Evolutionary conservation across 2,113 vertebrate species (phyloP), one percentile per base, ranked within the genome.

Genomic region (Melanotaenia duboulayi): DNA sequence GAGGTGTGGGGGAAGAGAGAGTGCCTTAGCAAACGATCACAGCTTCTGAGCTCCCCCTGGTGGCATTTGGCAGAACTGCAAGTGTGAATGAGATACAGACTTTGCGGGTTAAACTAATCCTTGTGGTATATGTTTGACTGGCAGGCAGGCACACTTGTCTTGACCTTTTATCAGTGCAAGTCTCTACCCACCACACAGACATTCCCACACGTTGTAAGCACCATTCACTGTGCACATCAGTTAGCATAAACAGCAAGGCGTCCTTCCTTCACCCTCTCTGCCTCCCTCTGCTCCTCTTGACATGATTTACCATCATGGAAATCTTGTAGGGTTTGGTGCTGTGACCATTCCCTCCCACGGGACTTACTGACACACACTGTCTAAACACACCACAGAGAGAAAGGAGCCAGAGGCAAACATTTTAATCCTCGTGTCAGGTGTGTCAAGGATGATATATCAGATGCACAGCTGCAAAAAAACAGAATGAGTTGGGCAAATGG

Each of bases 41-140:
- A 87, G 76, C 51, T 65, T 74, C 64, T 87, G 81, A 91, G 91
- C 90, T 89, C 90, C 90, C 63, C 90, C 49, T 72, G 52, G 81
- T 91, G 91, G 87, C 16, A 4, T 20, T 11, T 3, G 16, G 17
- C 0, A 7, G 71, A 20, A 85, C 48, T 71, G 64, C 84, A 60
- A 14, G 56, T 56, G 44, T 24, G 46, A 19, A 1, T 61, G 39
- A 19, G 8, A 46, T 28, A n/a, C 10, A 37, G 39, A 20, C 39
- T 71, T 55, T 23, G 50, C 25, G 46, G 58, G 59, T 64, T 22
- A 58, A 64, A 25, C 56, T 73, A 49, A 60, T 82, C 77, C 75
- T 83, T 44, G 51, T 44, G 42, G 74, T 69, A 35, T 49, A 52
- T 22, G n/a, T 59, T 52, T 89, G 70, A 88, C 19, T 72, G 76